phyloP scores from a whole-genome alignment of 2,113 vertebrate species.

The Oreochromis niloticus region DNA sequence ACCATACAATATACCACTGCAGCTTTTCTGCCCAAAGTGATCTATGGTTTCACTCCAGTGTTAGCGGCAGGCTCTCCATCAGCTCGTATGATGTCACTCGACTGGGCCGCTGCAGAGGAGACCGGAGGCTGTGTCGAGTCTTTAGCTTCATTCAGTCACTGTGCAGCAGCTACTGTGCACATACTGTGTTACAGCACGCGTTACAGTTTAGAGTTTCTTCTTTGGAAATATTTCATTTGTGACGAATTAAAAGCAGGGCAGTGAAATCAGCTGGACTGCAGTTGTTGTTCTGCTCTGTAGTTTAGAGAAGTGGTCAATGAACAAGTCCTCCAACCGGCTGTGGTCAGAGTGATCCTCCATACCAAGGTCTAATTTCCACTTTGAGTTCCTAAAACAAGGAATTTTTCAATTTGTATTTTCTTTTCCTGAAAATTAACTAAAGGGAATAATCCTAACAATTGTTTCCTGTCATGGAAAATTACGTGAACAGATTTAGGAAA shows the following conservation, averaged over 20 bases:
- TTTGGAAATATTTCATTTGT: background rate
- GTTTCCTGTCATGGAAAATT: background rate
- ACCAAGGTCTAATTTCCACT: background rate
- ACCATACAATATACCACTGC: slow-evolving; percentile 33
- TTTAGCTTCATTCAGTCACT: background rate
- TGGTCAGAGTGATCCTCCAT: background rate
- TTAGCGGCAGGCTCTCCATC: background rate
- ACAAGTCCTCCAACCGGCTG: background rate
- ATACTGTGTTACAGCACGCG: background rate
- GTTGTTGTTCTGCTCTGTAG: background rate
- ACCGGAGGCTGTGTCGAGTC: background rate
- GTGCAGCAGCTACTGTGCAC: background rate
- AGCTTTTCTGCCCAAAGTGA: background rate
- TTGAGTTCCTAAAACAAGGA: background rate
- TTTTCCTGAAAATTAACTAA: background rate
- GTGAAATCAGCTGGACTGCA: background rate
- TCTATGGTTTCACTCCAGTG: slow-evolving; percentile 19
- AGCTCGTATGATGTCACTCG: background rate
- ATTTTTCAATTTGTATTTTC: background rate
- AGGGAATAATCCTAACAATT: background rate
- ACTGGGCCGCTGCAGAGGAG: background rate
- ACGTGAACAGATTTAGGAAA: background rate
- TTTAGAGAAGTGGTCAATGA: background rate
- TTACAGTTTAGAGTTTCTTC: background rate
- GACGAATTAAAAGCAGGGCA: background rate